Percentiles rank a stretch among this genome's conserved stretches.
phyloP scores from a whole-genome alignment of 2,797 vertebrate species.

The Ispidina lecontei region DNA sequence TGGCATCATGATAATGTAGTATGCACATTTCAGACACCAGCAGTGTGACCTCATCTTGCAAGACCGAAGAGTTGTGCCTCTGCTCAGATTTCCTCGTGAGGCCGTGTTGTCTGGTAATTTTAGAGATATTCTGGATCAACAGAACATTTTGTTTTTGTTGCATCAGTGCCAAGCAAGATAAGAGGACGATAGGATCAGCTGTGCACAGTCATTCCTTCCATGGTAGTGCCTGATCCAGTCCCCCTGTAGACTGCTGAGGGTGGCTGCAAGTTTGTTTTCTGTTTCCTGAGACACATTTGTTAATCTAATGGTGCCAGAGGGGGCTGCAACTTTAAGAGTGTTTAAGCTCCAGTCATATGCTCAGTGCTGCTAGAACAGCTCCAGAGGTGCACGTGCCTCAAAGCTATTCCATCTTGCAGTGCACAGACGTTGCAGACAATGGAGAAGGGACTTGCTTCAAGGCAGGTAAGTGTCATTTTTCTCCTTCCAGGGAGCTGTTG shows the following conservation, averaged over 20 bases:
- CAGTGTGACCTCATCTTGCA: background rate
- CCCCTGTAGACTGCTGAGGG: background rate
- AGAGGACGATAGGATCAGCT: background rate
- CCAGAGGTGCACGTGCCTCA: background rate
- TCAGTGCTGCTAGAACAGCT: background rate
- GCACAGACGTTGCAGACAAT: fast-evolving
- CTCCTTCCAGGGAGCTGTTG: slow-evolving; percentile 19
- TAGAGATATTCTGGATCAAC: background rate
- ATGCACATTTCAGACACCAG: background rate
- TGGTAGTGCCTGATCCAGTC: background rate
- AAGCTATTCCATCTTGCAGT: background rate
- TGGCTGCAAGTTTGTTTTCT: background rate
- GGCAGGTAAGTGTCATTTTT: slow-evolving; percentile 58
- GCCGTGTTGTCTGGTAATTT: background rate
- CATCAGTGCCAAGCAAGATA: background rate
- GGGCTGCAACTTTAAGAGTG: background rate
- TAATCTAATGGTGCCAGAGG: background rate
- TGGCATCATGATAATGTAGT: background rate
- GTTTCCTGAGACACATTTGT: background rate
- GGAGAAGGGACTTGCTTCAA: background rate
- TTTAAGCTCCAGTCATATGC: background rate
- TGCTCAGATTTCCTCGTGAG: background rate
- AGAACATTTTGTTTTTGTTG: background rate
- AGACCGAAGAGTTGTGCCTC: background rate
- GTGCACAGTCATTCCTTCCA: background rate